Percentiles rank a stretch among this genome's conserved stretches.
These are phyloP conservation scores for Cynopterus sphinx DNA, from an alignment of 2,797 vertebrate species.

Conservation along the genomic window DNA sequence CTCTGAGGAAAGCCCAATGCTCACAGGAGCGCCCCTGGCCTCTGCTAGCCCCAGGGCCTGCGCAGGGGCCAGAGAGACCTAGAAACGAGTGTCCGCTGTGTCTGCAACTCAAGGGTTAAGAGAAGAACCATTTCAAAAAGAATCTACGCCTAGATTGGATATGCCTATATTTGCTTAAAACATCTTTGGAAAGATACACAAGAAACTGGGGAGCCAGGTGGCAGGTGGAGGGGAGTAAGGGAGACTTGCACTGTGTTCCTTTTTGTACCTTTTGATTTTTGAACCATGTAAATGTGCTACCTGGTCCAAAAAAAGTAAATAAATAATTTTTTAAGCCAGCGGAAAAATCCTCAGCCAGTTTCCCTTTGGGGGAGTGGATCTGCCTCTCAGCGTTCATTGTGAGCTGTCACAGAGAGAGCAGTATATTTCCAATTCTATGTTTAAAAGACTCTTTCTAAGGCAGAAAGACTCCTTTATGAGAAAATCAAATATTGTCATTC, in stretches of 20 bases:
- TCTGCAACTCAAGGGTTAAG: constrained; percentile 43
- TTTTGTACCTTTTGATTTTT: constrained; percentile 67
- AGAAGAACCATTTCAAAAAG: constrained; percentile 51
- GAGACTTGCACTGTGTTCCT: constrained; percentile 37
- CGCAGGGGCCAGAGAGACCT: neutral
- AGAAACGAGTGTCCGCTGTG: neutral
- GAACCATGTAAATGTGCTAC: constrained; percentile 51
- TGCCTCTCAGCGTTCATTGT: constrained; percentile 10
- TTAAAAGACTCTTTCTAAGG: constrained; percentile 58
- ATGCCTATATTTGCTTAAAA: constrained; percentile 66
- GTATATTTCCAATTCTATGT: constrained; percentile 60
- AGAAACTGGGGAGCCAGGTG: constrained; percentile 53
- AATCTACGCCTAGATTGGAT: neutral
- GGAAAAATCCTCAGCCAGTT: constrained; percentile 56
- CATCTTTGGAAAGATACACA: constrained; percentile 57
- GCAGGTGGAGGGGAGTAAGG: constrained; percentile 4
- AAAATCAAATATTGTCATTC: constrained; percentile 58
- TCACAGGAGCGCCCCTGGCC: neutral
- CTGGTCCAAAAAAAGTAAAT: constrained; percentile 53
- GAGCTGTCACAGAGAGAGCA: constrained; percentile 45
- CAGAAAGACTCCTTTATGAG: constrained; percentile 60
- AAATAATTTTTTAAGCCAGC: constrained; percentile 27
- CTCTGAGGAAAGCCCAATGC: neutral
- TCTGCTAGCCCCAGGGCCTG: neutral
- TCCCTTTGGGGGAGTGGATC: constrained; percentile 23